A percentile compares a stretch with the other conserved stretches of the same genome.
phyloP scores from a whole-genome alignment of 2,888 invertebrate species.

The Parasteatoda lunata region DNA sequence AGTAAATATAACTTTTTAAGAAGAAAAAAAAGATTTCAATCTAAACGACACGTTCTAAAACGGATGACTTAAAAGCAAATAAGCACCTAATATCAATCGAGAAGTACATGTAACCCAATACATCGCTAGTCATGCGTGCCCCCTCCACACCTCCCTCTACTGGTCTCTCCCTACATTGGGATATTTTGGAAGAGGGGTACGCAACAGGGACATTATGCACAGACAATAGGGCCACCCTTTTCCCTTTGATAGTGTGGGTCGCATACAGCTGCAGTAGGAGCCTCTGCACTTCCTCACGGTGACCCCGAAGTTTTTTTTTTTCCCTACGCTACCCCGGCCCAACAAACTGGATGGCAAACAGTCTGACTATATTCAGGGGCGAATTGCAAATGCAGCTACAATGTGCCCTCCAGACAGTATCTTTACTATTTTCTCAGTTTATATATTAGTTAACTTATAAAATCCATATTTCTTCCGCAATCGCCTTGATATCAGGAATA shows the following conservation, averaged over 20 bases:
- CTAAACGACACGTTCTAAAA: too few species aligned
- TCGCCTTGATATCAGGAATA: too few species aligned
- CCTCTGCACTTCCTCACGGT: conserved; percentile 29
- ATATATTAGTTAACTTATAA: too few species aligned
- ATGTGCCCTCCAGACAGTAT: neutral
- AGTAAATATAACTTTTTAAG: too few species aligned
- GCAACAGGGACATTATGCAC: conserved; percentile 12
- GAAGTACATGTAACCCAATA: neutral
- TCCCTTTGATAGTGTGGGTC: conserved; percentile 43
- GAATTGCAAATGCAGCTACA: conserved; percentile 14
- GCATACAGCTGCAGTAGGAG: conserved; percentile 44
- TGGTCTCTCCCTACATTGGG: conserved; percentile 1
- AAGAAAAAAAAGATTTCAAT: too few species aligned
- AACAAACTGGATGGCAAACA: conserved; percentile 18
- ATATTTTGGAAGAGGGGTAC: conserved; percentile 23
- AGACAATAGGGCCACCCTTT: conserved; percentile 66
- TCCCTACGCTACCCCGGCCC: neutral
- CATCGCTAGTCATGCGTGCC: neutral
- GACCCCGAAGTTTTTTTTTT: conserved; percentile 42
- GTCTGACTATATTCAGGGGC: neutral
- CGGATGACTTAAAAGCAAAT: neutral
- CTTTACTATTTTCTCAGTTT: too few species aligned
- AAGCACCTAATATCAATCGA: neutral
- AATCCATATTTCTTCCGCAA: too few species aligned
- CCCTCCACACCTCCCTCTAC: neutral